phyloP scores from a whole-genome alignment of 2,888 invertebrate species.

The Heliconius hortense region DNA sequence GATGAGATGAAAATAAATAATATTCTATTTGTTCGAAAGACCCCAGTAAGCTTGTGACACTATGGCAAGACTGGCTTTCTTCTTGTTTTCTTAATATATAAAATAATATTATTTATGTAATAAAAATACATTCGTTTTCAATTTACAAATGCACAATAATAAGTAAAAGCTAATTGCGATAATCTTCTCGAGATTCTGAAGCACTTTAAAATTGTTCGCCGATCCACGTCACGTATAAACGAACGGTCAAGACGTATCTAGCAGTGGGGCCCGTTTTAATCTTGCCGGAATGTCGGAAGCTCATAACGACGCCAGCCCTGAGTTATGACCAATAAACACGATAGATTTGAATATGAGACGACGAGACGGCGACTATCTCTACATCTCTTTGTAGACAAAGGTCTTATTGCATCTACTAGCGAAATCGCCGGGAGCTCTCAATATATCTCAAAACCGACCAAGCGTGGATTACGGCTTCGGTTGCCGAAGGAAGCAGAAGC shows the following conservation, averaged over 20 bases:
- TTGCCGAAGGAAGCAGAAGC: constrained; percentile 29
- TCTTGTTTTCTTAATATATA: too few relatives aligned
- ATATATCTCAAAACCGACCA: constrained; percentile 33
- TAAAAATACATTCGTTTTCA: neutral
- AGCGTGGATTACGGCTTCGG: constrained; percentile 34
- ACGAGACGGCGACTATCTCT: constrained; percentile 42
- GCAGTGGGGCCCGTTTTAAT: constrained; percentile 61
- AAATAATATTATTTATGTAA: neutral
- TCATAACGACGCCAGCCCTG: constrained; percentile 63
- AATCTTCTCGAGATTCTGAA: neutral
- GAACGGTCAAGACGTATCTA: constrained; percentile 38
- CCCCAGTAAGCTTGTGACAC: too few relatives aligned
- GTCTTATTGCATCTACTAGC: constrained; percentile 23
- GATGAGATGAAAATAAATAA: too few relatives aligned
- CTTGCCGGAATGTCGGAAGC: constrained; percentile 67
- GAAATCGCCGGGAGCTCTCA: constrained; percentile 32
- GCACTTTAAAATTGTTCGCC: constrained; percentile 25
- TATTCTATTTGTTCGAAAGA: too few relatives aligned
- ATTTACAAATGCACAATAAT: neutral
- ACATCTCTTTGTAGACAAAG: constrained; percentile 37
- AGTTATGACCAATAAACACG: constrained; percentile 74
- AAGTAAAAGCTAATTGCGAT: neutral
- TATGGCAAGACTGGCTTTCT: too few relatives aligned
- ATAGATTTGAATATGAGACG: constrained; percentile 61
- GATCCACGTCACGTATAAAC: constrained; percentile 65